phyloP scores from a whole-genome alignment of 1,140 invertebrate genomes.

The Papilio xuthus region DNA sequence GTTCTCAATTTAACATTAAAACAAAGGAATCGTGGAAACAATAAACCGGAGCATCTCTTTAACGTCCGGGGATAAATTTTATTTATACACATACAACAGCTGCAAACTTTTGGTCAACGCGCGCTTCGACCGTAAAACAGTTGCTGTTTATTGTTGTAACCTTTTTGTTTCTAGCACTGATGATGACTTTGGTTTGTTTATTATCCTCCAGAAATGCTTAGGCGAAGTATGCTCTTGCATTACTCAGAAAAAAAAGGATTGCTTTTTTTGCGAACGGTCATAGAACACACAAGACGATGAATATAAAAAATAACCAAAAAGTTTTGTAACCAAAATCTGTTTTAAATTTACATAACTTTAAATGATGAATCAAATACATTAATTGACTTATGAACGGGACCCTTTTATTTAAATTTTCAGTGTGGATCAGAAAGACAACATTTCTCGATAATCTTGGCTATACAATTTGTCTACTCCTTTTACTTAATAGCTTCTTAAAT shows the following conservation, averaged over 20 bases:
- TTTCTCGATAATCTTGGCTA: too few species aligned
- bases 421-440: too few species aligned
- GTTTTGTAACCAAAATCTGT: neutral
- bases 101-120: conserved; percentile 80
- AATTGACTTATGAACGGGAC: too few species aligned
- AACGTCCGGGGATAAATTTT: conserved; percentile 77
- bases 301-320: conserved; percentile 21
- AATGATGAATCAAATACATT: too few species aligned
- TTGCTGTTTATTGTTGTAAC: conserved; percentile 70
- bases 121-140: conserved; percentile 56
- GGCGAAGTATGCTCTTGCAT: conserved; percentile 25
- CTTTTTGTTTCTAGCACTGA: conserved; percentile 72
- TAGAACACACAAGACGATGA: conserved; percentile 46
- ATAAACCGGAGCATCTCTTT: conserved; percentile 73
- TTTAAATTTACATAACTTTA: too few species aligned
- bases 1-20: conserved; percentile 48
- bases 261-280: conserved; percentile 41
- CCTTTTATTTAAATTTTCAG: too few species aligned
- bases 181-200: conserved; percentile 51
- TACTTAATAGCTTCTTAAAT: too few species aligned
- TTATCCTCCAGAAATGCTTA: conserved; percentile 45
- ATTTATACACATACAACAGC: conserved; percentile 78
- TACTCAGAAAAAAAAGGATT: conserved; percentile 36
- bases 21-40: conserved; percentile 66
- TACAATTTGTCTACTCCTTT: neutral